Percentiles rank a stretch among this genome's conserved stretches.
phyloP scores from a whole-genome alignment of 1,140 invertebrate genomes.

The Plectrocnemia conspersa region DNA sequence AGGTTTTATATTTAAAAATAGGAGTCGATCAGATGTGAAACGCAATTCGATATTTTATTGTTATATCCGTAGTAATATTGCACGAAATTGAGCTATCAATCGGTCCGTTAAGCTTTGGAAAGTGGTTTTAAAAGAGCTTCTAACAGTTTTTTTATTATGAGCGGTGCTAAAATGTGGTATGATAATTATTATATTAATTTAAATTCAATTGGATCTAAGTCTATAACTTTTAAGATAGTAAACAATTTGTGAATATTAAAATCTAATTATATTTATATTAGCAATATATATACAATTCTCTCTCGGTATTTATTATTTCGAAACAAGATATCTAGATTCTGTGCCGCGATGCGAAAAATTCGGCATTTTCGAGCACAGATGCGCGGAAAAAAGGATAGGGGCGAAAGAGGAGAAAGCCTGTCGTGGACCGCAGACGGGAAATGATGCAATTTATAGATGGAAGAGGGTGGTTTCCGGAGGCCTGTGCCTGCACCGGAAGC shows the following conservation, averaged over 20 bases:
- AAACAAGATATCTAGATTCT: neutral
- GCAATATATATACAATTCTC: too few species aligned
- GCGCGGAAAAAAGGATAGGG: too few species aligned
- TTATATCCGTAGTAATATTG: neutral
- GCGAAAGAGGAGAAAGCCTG: neutral
- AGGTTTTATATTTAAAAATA: neutral
- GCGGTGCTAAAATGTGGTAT: neutral
- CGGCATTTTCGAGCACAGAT: constrained; percentile 8
- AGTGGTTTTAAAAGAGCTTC: neutral
- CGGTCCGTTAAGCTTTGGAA: neutral
- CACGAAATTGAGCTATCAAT: neutral
- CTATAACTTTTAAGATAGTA: neutral
- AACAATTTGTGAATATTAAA: neutral
- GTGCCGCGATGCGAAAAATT: neutral
- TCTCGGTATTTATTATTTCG: too few species aligned
- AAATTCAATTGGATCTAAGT: neutral
- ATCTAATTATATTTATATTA: too few species aligned
- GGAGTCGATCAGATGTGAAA: too few species aligned
- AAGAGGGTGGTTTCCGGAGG: constrained; percentile 29
- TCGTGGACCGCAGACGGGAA: constrained; percentile 22
- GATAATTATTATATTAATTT: neutral
- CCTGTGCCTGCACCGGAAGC: constrained; percentile 19
- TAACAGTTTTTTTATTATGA: neutral
- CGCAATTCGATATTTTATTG: too few species aligned
- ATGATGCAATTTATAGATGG: constrained; percentile 35